Percentiles rank a stretch among this genome's conserved stretches.
phyloP scores from a whole-genome alignment of 2,888 invertebrate genomes.

The Apamea crenata region DNA sequence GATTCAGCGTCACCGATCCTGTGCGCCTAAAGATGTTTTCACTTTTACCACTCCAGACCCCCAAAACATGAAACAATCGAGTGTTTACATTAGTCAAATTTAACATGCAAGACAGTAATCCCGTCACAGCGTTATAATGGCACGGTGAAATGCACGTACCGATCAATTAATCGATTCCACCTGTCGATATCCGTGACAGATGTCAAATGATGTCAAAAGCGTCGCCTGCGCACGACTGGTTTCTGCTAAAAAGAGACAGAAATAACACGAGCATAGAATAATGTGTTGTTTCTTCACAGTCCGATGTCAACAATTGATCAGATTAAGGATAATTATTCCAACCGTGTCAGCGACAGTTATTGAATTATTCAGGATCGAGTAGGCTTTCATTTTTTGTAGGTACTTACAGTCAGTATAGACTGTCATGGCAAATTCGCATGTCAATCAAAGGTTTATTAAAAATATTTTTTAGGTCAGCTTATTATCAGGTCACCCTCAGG shows the following conservation, averaged over 20 bases:
- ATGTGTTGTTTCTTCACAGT: constrained; percentile 32
- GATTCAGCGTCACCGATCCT: neutral
- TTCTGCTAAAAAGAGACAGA: constrained; percentile 34
- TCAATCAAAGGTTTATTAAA: neutral
- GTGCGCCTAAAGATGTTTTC: neutral
- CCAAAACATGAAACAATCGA: neutral
- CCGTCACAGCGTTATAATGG: constrained; percentile 23
- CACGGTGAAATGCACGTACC: constrained; percentile 45
- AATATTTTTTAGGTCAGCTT: neutral
- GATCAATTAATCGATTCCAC: constrained; percentile 53
- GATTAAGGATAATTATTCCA: constrained; percentile 30
- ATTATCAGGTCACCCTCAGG: neutral
- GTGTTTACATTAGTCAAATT: constrained; percentile 31
- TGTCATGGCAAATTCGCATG: neutral
- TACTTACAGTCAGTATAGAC: constrained; percentile 3
- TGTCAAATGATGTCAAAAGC: constrained; percentile 63
- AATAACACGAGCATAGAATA: constrained; percentile 40
- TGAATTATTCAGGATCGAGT: constrained; percentile 38
- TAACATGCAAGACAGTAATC: constrained; percentile 35
- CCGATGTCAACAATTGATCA: constrained; percentile 39
- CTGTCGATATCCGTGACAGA: constrained; percentile 56
- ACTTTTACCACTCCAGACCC: neutral
- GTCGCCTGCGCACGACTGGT: constrained; percentile 45
- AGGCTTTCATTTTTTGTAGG: constrained; percentile 27
- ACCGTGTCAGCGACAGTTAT: constrained; percentile 44